Evolutionary conservation across 2,113 vertebrate species (phyloP).

Genomic region (Anas platyrhynchos): DNA sequence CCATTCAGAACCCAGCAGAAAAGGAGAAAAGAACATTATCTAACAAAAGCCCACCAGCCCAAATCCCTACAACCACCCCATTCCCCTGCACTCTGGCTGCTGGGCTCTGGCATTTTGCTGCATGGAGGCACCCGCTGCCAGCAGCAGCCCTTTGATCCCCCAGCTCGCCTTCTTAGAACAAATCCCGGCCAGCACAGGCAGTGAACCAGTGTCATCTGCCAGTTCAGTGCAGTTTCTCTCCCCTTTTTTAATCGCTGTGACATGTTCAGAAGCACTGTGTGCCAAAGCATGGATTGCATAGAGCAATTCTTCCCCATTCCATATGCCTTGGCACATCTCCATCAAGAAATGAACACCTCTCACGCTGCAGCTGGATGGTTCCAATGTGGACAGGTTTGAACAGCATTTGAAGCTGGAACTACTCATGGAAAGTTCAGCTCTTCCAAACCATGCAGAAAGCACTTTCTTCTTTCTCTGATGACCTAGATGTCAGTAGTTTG

Average conservation of each 20-base stretch:
- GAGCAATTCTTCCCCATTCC: constrained; percentile 11
- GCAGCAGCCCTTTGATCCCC: rapidly evolving
- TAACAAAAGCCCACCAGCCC: not conserved
- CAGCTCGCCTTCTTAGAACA: rapidly evolving
- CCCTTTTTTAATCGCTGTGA: constrained; percentile 1
- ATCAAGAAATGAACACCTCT: constrained; percentile 44
- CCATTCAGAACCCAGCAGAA: not conserved
- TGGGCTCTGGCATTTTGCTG: rapidly evolving
- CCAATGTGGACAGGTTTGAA: not conserved
- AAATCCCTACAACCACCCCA: not conserved
- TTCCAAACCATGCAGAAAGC: constrained; percentile 27
- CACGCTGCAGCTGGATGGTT: not conserved
- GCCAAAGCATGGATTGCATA: constrained; percentile 22
- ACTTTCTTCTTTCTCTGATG: not conserved
- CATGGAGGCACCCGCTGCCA: not conserved
- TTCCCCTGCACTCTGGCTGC: rapidly evolving
- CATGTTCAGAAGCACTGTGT: not conserved
- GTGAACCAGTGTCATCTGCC: constrained; percentile 13
- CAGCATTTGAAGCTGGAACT: not conserved
- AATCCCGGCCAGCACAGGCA: rapidly evolving
- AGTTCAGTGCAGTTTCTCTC: constrained; percentile 20
- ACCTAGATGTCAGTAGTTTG: not conserved
- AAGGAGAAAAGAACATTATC: not conserved
- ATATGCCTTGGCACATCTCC: constrained; percentile 28
- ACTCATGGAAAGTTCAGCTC: constrained; percentile 18